phyloP scores from a whole-genome alignment of 2,888 invertebrate species.

The Tetranychus piercei region DNA sequence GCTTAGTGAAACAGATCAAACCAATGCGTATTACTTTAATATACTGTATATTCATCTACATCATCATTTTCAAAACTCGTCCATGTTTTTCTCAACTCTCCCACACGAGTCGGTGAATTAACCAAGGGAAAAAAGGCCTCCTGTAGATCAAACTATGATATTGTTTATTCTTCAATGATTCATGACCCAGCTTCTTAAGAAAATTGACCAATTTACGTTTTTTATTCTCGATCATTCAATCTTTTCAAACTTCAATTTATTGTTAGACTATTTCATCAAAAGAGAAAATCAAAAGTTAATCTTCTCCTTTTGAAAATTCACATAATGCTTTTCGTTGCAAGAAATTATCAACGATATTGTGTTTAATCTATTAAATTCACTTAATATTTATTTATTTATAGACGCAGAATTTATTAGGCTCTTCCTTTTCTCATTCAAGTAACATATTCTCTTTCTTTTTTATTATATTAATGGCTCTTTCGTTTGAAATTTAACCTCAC shows the following conservation, averaged over 20 bases:
- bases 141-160: too few relatives aligned
- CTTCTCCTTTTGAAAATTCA: too few relatives aligned
- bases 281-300: not conserved
- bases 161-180: not conserved
- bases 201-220: not conserved
- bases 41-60: too few relatives aligned
- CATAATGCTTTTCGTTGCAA: not conserved
- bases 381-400: not conserved
- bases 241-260: not conserved
- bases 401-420: not conserved
- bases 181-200: not conserved
- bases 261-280: not conserved
- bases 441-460: not conserved
- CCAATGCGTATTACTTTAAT: too few relatives aligned
- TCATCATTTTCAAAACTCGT: not conserved
- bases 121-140: not conserved
- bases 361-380: not conserved
- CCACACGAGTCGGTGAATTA: not conserved
- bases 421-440: not conserved
- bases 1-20: too few relatives aligned
- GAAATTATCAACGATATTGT: not conserved
- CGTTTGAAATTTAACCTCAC: not conserved
- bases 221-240: not conserved
- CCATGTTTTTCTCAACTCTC: not conserved
- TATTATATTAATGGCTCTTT: not conserved